Evolutionary conservation across 2,888 invertebrate genomes (phyloP), one percentile per base, ranked within the genome.

Genomic region (Drosophila lacicola): DNA sequence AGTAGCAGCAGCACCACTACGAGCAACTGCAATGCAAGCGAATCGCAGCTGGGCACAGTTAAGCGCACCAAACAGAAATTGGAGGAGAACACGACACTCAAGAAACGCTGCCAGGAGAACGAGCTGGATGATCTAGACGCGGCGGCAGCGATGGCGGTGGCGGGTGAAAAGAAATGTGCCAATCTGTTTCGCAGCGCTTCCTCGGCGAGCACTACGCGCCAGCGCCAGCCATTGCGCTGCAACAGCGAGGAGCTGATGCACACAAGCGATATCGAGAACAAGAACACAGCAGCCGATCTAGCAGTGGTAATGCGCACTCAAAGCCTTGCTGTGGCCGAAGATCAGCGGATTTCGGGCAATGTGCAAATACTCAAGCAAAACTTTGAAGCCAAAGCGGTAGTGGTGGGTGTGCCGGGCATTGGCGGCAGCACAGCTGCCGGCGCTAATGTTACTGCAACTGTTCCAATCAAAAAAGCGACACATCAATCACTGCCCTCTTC

Each of bases 291-390:
- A 14, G 56, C 70, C 19, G 84, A 87, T 53, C 44, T 75, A 14
- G 69, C 46, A 37, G 88, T 89, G 49, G 82, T 80, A 65, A 50
- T 83, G 76, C 90, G 87, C 25, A 54, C 72, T 42, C 93, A 76
- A 89, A 81, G 85, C 83, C 74, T 70, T 10, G 63, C 79, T 9
- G 60, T 78, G 6, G 70, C 70, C 9, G 90, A 90, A 33, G 90
- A 91, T 72, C 91, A 91, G 66, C 90, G 91, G 34, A 80, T 94
- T 66, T 94, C 94, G 45, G 97, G 97, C 33, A 95, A 96, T 91
- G 97, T 97, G 80, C 95, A 95, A 93, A 96, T 96, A 93, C 94
- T 97, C 81, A 97, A 97, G 92, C 96, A 96, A 91, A 97, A 96
- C 92, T 97, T 97, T 92, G 97, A 98, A 93, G 97, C 97, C 55